These are phyloP conservation scores for Typhlichthys subterraneus DNA, from an alignment of 2,797 vertebrate species.

Conservation along the genomic window DNA sequence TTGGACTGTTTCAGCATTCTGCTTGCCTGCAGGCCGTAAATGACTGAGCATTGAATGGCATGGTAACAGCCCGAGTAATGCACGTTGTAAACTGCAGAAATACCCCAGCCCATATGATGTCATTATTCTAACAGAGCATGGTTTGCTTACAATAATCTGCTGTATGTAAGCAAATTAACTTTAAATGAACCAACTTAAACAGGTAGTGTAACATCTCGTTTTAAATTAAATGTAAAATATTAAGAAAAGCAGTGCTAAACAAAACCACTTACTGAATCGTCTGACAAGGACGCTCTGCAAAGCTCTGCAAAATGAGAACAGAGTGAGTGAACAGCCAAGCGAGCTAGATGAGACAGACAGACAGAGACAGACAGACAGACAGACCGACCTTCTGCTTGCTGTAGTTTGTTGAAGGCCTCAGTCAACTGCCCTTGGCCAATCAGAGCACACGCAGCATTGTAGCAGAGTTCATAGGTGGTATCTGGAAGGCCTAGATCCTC, in stretches of 20 bases:
- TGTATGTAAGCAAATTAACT: too few relatives aligned
- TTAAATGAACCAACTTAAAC: too few relatives aligned
- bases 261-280: constrained; percentile 89
- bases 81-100: too few relatives aligned
- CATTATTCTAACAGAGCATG: too few relatives aligned
- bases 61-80: too few relatives aligned
- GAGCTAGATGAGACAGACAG: background rate
- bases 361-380: rapidly evolving
- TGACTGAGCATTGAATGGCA: too few relatives aligned
- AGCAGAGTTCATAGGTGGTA: constrained; percentile 93
- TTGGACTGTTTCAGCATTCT: too few relatives aligned
- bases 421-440: constrained; percentile 89
- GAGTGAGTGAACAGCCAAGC: background rate
- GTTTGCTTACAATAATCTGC: too few relatives aligned
- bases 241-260: background rate
- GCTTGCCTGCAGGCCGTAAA: too few relatives aligned
- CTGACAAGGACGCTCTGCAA: constrained; percentile 89
- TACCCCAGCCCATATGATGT: too few relatives aligned
- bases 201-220: too few relatives aligned
- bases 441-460: constrained; percentile 90
- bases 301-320: constrained; percentile 78
- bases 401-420: constrained; percentile 89
- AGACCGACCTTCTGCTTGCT: constrained; percentile 89
- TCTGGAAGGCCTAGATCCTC: constrained; percentile 92
- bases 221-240: too few relatives aligned